phyloP scores from a whole-genome alignment of 2,888 invertebrate genomes.

The Nemapogon koenigi region DNA sequence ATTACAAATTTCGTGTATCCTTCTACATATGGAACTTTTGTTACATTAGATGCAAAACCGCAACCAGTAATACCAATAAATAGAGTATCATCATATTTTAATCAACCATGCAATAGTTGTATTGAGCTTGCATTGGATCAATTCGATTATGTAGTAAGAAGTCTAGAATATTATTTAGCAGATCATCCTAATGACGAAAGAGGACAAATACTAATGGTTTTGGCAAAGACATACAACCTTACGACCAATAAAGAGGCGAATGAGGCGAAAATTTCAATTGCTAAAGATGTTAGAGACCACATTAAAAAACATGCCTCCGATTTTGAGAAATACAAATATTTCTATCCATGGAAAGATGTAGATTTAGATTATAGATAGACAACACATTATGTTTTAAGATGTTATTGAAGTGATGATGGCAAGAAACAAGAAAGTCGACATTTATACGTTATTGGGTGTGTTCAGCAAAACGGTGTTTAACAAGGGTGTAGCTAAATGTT shows the following conservation, averaged over 20 bases:
- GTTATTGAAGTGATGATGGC: too few relatives aligned
- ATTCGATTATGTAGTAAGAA: conserved; percentile 30
- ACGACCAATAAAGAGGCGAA: conserved; percentile 26
- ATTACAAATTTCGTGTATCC: neutral
- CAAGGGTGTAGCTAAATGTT: too few relatives aligned
- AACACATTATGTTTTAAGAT: neutral
- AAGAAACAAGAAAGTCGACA: too few relatives aligned
- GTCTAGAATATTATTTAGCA: conserved; percentile 28
- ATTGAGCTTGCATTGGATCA: conserved; percentile 30
- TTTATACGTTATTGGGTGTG: too few relatives aligned
- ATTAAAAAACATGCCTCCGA: conserved; percentile 16
- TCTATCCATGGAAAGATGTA: conserved; percentile 22
- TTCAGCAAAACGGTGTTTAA: too few relatives aligned
- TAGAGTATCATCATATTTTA: neutral
- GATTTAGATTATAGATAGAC: neutral
- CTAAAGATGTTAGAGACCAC: conserved; percentile 6
- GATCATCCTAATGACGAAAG: conserved; percentile 27
- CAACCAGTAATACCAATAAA: neutral
- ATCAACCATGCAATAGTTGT: conserved; percentile 18
- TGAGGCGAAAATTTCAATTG: conserved; percentile 27
- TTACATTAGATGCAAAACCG: neutral
- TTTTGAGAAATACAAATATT: conserved; percentile 28
- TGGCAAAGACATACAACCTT: conserved; percentile 28
- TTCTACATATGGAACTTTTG: neutral
- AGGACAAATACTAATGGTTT: conserved; percentile 24